Conservation (phyloP, 2,797 vertebrate species). For the Chaenodraco wilsoni region DNA sequence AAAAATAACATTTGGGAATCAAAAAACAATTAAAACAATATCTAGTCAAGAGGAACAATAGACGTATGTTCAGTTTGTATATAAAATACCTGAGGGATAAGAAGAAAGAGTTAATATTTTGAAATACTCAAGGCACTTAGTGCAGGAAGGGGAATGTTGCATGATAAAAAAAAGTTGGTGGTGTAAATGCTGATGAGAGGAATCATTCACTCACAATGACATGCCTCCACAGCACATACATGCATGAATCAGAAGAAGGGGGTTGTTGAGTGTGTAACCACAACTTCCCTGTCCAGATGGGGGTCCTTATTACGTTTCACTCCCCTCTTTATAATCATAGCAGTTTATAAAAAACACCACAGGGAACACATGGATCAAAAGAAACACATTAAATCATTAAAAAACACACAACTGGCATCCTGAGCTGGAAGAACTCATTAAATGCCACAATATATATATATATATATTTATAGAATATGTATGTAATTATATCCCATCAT, state of each 20-base stretch:
- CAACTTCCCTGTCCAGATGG: constrained; percentile 18
- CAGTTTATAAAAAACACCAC: constrained; percentile 28
- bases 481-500: background rate
- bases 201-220: background rate
- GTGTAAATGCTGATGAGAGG: background rate
- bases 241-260: background rate
- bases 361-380: constrained; percentile 12
- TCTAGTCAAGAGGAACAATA: background rate
- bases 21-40: background rate
- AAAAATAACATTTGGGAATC: constrained; percentile 29
- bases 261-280: constrained; percentile 9
- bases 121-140: background rate
- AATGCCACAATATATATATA: too few species aligned
- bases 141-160: background rate
- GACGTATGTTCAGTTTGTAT: background rate
- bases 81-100: background rate
- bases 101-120: background rate
- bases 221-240: constrained; percentile 3
- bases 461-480: too few species aligned
- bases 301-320: background rate
- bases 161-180: background rate
- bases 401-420: background rate
- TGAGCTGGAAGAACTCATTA: constrained; percentile 9
- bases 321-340: constrained; percentile 7
- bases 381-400: constrained; percentile 6